Conservation (phyloP, 2,113 vertebrate genomes). For the Trogon melanurus region DNA sequence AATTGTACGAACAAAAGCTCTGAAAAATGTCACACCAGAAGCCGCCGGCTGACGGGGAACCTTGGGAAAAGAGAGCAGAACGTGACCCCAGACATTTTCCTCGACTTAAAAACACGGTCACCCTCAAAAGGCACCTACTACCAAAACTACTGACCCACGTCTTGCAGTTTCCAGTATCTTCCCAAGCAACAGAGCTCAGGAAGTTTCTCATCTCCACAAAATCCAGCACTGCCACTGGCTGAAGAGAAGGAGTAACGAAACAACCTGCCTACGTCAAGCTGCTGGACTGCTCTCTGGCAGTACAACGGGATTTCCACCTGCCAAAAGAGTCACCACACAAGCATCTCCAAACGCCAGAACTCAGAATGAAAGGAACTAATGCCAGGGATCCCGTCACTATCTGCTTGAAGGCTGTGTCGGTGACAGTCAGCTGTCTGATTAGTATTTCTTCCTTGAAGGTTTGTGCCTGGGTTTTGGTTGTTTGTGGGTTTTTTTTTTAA, state of each 20-base stretch:
- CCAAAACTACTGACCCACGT: rapidly evolving
- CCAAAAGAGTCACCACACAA: not conserved
- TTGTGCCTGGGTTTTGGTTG: not conserved
- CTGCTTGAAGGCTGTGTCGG: not conserved
- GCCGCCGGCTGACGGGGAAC: not conserved
- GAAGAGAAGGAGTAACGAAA: not conserved
- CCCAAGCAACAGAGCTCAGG: not conserved
- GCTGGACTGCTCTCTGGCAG: not conserved
- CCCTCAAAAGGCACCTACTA: not conserved
- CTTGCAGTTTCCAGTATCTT: not conserved
- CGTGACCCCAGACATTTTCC: too few relatives aligned
- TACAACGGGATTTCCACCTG: not conserved
- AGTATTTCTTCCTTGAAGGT: not conserved
- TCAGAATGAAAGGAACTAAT: not conserved
- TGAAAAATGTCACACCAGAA: not conserved
- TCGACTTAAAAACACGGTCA: not conserved
- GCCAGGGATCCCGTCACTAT: not conserved
- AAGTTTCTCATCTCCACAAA: not conserved
- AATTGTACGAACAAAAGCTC: not conserved
- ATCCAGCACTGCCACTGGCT: not conserved
- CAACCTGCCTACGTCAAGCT: not conserved
- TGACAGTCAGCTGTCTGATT: not conserved
- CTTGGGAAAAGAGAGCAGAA: not conserved
- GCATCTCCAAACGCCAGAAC: not conserved
- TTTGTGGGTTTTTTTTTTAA: not conserved